Evolutionary conservation across 2,888 invertebrate genomes (phyloP).

Genomic region (Troglohyphantes excavatus): DNA sequence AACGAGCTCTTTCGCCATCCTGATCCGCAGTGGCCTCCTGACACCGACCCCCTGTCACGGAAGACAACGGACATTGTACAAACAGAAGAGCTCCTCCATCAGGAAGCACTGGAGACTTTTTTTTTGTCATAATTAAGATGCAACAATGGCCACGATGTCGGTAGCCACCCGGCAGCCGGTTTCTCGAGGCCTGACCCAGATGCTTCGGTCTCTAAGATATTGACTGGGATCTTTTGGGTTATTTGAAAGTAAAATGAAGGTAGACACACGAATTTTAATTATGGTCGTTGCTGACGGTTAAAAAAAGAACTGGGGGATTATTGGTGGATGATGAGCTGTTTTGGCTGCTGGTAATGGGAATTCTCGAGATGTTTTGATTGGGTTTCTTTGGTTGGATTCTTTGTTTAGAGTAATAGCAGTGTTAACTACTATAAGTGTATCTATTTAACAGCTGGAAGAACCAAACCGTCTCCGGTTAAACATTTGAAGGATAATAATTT

Average conservation of each 20-base stretch:
- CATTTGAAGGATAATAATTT: too few relatives aligned
- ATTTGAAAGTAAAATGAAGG: not conserved
- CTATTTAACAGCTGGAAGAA: too few relatives aligned
- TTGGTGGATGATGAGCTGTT: too few relatives aligned
- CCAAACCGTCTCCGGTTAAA: too few relatives aligned
- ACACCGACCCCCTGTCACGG: constrained; percentile 60
- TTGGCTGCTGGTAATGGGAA: too few relatives aligned
- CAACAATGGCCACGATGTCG: constrained; percentile 58
- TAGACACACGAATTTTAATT: too few relatives aligned
- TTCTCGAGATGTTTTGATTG: too few relatives aligned
- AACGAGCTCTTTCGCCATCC: not conserved
- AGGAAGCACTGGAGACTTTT: constrained; percentile 48
- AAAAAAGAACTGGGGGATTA: too few relatives aligned
- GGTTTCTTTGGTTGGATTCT: too few relatives aligned
- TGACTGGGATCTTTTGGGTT: constrained; percentile 16
- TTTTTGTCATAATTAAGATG: constrained; percentile 64
- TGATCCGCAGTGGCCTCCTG: constrained; percentile 30
- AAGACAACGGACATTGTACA: constrained; percentile 63
- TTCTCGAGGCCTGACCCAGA: constrained; percentile 51
- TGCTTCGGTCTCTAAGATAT: constrained; percentile 9
- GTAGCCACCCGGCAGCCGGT: constrained; percentile 47
- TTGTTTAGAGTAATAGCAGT: too few relatives aligned
- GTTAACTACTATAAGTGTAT: too few relatives aligned
- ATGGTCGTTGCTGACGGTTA: too few relatives aligned
- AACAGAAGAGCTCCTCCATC: constrained; percentile 27